These are phyloP conservation scores for Chanos chanos DNA, from an alignment of 2,797 vertebrate species.

Conservation along the genomic window DNA sequence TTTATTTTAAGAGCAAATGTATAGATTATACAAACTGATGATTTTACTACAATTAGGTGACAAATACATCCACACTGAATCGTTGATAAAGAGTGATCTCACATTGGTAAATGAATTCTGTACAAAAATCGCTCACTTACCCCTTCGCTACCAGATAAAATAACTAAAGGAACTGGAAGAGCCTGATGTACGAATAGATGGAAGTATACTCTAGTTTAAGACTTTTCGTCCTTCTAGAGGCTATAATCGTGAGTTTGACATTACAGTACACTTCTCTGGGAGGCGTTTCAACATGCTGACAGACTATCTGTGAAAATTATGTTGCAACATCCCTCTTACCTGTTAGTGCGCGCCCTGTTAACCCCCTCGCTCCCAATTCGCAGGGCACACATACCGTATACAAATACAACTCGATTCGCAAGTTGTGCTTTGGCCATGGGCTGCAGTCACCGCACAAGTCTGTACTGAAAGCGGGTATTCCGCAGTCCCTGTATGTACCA, in stretches of 20 bases:
- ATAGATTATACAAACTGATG: neutral
- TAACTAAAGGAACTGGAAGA: too few species aligned
- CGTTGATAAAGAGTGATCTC: too few species aligned
- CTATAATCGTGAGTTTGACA: neutral
- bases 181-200: neutral
- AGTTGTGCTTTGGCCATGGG: too few species aligned
- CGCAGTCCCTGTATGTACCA: too few species aligned
- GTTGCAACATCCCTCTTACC: constrained; percentile 41
- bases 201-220: neutral
- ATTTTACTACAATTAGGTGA: neutral
- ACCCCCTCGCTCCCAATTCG: constrained; percentile 21
- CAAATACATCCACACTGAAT: too few species aligned
- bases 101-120: too few species aligned
- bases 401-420: neutral
- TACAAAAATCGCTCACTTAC: neutral
- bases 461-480: too few species aligned
- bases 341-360: constrained; percentile 54
- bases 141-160: too few species aligned
- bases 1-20: neutral
- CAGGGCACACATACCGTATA: neutral
- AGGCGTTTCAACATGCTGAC: neutral
- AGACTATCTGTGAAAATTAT: neutral
- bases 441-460: too few species aligned
- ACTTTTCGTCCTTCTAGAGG: too few species aligned
- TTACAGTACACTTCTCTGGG: neutral